Evolutionary conservation across 2,888 invertebrate genomes (phyloP), one percentile per base, ranked within the genome.

Genomic region (Cistogaster globosa): DNA sequence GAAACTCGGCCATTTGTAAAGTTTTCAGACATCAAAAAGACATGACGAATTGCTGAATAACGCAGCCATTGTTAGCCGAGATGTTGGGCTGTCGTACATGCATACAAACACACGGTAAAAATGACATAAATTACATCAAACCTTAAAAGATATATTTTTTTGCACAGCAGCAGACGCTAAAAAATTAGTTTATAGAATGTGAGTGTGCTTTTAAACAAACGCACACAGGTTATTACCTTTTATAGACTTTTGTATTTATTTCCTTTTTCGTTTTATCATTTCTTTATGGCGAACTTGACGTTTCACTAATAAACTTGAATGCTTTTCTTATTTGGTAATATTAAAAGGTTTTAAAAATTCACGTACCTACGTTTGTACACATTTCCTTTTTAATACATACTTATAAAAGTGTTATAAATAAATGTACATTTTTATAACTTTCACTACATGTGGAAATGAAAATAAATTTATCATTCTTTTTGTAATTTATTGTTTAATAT

Each of bases 261-360:
- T 0, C 18, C 18, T 22, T n/a, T 63, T 65, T 48, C 38, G 22
- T 71, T 55, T 20, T 7, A 60, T 69, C 32, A 42, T 58, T 55
- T 20, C 11, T 62, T 26, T 67, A 45, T 67, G 67, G 51, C 58
- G 55, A 82, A 65, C 55, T 81, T 71, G 76, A 48, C 65, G 42
- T 72, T 71, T 76, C 72, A 51, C 65, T 67, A 71, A 77, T 72
- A 83, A 72, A 72, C 42, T 67, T 77, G 71, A 83, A 72, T 72
- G 48, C 48, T 76, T 58, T 38, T 53, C 53, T 1, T 48, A 65
- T 38, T 57, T 32, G n/a, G 20, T 38, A 16, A n/a, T 51, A 1
- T n/a, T 26, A 22, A 16, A 53, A 51, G 38, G 22, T 6, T 18
- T 48, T n/a, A 16, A 5, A 36, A 48, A 38, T 6, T 11, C 38